These are phyloP conservation scores for Rhombomys opimus DNA, from an alignment of 2,113 vertebrate genomes.

Conservation along the genomic window DNA sequence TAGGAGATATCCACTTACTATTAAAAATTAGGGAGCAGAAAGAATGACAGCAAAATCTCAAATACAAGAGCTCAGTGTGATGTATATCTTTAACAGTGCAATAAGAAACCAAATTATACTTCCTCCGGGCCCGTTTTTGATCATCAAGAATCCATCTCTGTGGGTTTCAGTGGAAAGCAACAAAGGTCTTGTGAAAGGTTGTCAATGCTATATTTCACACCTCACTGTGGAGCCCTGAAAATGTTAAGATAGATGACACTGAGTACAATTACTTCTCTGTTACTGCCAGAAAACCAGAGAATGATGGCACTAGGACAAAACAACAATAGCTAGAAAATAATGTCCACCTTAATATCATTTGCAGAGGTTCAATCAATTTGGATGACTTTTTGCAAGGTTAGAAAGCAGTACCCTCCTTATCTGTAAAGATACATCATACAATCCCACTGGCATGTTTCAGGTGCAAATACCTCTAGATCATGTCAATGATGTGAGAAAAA, in stretches of 20 bases:
- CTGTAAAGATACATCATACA: background rate
- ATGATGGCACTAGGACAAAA: background rate
- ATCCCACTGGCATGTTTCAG: background rate
- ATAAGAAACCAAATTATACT: background rate
- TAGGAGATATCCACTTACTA: background rate
- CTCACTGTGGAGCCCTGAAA: conserved; percentile 12
- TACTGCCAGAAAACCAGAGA: conserved; percentile 33
- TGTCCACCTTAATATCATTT: background rate
- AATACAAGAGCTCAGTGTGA: background rate
- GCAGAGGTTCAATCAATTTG: background rate
- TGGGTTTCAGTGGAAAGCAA: background rate
- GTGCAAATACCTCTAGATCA: background rate
- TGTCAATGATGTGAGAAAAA: background rate
- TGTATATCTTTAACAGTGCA: background rate
- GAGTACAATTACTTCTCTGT: background rate
- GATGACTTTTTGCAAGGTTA: background rate
- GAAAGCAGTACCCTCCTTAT: background rate
- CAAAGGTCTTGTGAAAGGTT: conserved; percentile 12
- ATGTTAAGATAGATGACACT: conserved; percentile 15
- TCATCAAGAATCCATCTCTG: background rate
- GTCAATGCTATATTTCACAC: background rate
- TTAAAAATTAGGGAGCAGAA: rapidly evolving
- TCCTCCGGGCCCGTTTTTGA: background rate
- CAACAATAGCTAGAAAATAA: background rate
- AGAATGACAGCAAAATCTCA: conserved; percentile 25